Evolutionary conservation across 92 coral and sea anemone species (phyloP), one percentile per base, ranked within the genome.

Genomic region (Zoanthus sansibaricus): DNA sequence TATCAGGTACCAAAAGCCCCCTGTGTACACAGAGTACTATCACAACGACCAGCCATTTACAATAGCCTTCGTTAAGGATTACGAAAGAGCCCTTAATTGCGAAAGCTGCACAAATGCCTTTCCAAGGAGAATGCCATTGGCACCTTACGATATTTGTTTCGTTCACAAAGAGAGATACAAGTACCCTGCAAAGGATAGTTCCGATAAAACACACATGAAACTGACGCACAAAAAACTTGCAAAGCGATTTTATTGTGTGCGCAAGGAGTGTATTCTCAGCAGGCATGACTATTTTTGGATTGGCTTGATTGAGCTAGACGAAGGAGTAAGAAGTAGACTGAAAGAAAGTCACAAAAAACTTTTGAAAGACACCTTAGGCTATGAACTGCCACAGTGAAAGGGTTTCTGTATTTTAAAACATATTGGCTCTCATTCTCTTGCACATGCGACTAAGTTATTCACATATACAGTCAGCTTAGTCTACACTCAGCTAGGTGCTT

Each of bases 161-260:
- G 71, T 59, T 13, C 89, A 89, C 89, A 86, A 89, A 72, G 90
- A 89, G 77, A 20, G 90, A 61, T 90, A 83, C 88, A 37, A 31
- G 55, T 91, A 91, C 68, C 93, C 93, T 18, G 86, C 62, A 58
- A 90, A 87, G 83, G 88, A 82, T 69, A 73, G 77, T 18, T 42
- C 77, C 16, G 77, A 31, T 48, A 7, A 17, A 3, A 73, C 54
- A 73, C 8, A 14, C 54, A 73, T 73, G 77, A 73, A 37, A 46
- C 77, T 73, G 20, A 73, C 77, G 55, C 54, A 73, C 20, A 73
- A 73, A n/a, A 44, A 45, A 33, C 7, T 73, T 46, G 77, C 77
- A 1, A 73, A 73, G 55, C 54, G 77, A 17, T 73, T 73, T 73
- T 73, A 73, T 48, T 73, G 77, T 33, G 25, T 42, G 18, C 54